Base-by-base conservation (phyloP, 2,113 vertebrate species). In the Scolopax mira region DNA sequence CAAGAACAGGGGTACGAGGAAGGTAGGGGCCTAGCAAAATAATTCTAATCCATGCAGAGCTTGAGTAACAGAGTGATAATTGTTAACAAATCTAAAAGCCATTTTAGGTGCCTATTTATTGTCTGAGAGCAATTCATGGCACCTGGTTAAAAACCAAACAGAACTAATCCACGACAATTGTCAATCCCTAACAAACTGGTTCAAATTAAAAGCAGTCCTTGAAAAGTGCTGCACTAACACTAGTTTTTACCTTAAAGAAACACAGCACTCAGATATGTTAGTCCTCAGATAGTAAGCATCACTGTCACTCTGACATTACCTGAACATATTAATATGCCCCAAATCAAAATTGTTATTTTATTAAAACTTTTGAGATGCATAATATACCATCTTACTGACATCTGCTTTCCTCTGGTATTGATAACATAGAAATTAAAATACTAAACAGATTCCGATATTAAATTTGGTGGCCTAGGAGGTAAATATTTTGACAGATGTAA, bases 401-500 rank as follows among this genome's bases (percentile, higher is more conserved):
- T 78, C 46, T 74, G 8, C 48, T 75, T 79, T 91, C 31, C 31
- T 91, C 28, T 88, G 25, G 7, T 57, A 65, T 37, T 65, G 27
- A 60, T 71, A 93, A 86, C n/a, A 22, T 13, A 67, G 39, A 86
- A 73, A 90, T 69, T 78, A 90, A 93, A 92, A 86, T 41, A 72
- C 37, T 72, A 57, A 71, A 19, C 65, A 94, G 79, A 83, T 58
- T 75, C 22, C 78, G 22, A 55, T 35, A 86, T 60, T 51, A 78
- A 78, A 73, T 86, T 80, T 80, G 79, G 79, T 79, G 65, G 41
- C n/a, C 61, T 75, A 71, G n/a, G 37, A 90, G 30, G 24, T 79
- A 96, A 93, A 86, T 88, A 88, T 89, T 95, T 92, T 95, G 82
- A 86, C 61, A 92, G 75, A 71, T 71, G 44, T 67, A 71, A 41